phyloP scores from a whole-genome alignment of 2,113 vertebrate species.

The Thinocorus orbignyianus region DNA sequence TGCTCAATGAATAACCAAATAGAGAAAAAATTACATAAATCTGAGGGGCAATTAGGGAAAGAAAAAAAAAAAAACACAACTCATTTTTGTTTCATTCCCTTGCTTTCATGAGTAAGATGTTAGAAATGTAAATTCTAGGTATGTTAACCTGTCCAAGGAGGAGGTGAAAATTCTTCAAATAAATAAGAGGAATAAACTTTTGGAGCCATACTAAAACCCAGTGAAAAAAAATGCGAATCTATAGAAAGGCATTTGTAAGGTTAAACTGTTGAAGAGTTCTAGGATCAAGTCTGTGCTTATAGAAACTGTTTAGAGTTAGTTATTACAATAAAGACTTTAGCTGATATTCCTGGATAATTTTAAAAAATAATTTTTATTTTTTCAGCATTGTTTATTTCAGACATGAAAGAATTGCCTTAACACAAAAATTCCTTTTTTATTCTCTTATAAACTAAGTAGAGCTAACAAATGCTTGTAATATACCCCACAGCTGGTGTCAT shows the following conservation, averaged over 20 bases:
- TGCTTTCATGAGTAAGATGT: neutral
- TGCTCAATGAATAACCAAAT: slow-evolving; percentile 3
- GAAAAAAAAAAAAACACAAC: neutral
- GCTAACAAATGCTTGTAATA: neutral
- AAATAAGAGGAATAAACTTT: slow-evolving; percentile 5
- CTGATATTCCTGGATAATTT: neutral
- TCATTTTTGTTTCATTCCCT: neutral
- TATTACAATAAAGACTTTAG: neutral
- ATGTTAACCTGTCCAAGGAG: neutral
- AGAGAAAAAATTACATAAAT: neutral
- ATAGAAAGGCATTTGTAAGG: neutral
- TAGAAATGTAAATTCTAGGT: slow-evolving; percentile 42
- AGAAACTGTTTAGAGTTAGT: neutral
- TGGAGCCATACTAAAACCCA: neutral
- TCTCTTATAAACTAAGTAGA: neutral
- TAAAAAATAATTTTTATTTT: neutral
- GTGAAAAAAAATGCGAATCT: neutral
- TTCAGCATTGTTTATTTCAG: neutral
- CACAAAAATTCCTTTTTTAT: neutral
- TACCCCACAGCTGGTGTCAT: neutral
- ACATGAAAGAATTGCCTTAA: neutral
- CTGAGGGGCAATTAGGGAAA: neutral
- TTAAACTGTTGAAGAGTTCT: neutral
- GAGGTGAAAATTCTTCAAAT: neutral
- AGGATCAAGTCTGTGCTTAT: neutral